These are phyloP conservation scores for Taurulus bubalis DNA, from an alignment of 2,113 vertebrate genomes.

Conservation along the genomic window DNA sequence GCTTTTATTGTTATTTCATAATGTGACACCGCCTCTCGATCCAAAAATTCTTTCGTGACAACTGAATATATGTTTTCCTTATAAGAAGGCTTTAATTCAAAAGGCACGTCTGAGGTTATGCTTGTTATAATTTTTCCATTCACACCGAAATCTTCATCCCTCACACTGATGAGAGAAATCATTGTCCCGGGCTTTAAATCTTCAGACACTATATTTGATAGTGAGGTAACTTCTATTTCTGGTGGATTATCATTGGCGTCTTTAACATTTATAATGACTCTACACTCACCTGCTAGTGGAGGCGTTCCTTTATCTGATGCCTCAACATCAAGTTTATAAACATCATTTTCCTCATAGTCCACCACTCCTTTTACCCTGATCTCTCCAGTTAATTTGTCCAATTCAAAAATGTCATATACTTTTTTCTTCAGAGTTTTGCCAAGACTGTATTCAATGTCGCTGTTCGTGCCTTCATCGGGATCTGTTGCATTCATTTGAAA, in stretches of 20 bases:
- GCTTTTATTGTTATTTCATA: conserved; percentile 82
- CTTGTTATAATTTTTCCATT: conserved; percentile 55
- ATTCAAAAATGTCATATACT: conserved; percentile 38
- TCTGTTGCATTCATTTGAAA: conserved; percentile 48
- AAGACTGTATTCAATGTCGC: conserved; percentile 58
- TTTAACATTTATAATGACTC: conserved; percentile 36
- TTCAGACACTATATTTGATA: conserved; percentile 47
- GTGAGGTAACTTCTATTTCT: conserved; percentile 53
- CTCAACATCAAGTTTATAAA: conserved; percentile 54
- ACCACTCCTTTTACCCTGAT: conserved; percentile 28
- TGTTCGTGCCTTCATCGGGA: conserved; percentile 46
- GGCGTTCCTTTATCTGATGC: conserved; percentile 52
- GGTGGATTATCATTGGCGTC: conserved; percentile 50
- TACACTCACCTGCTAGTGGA: conserved; percentile 25
- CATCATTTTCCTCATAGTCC: conserved; percentile 60
- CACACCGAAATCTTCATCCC: conserved; percentile 48
- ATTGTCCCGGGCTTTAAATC: conserved; percentile 49
- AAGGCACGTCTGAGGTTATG: conserved; percentile 47
- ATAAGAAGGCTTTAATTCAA: conserved; percentile 60
- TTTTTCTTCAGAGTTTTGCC: conserved; percentile 35
- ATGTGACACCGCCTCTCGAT: conserved; percentile 67
- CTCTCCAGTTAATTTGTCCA: conserved; percentile 54
- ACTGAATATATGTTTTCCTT: conserved; percentile 67
- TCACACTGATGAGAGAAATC: conserved; percentile 52
- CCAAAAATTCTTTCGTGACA: conserved; percentile 49